Conservation (phyloP, 2,888 invertebrate genomes). For the Dioctria linearis region DNA sequence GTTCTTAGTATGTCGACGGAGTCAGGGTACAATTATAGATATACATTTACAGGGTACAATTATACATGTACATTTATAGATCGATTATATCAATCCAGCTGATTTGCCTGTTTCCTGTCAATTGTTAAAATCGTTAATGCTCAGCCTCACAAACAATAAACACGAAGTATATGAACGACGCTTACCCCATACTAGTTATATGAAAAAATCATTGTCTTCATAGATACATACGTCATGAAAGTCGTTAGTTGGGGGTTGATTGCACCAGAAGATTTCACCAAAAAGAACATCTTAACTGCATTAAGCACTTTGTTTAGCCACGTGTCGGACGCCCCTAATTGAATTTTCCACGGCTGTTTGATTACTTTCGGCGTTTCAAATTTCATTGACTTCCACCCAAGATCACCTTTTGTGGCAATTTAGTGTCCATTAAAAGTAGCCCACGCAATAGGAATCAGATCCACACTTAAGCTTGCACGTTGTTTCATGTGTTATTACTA, state of each 20-base stretch:
- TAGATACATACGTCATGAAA: too few relatives aligned
- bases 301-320: conserved; percentile 25
- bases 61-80: too few relatives aligned
- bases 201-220: too few relatives aligned
- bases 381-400: conserved; percentile 26
- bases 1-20: too few relatives aligned
- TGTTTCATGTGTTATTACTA: conserved; percentile 4
- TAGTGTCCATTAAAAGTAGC: conserved; percentile 35
- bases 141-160: too few relatives aligned
- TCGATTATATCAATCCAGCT: too few relatives aligned
- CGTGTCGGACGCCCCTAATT: conserved; percentile 41
- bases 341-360: conserved; percentile 27
- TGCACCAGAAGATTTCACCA: conserved; percentile 22
- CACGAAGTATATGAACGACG: too few relatives aligned
- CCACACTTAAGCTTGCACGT: background rate
- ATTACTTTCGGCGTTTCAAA: conserved; percentile 25
- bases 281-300: conserved; percentile 43
- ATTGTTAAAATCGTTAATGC: too few relatives aligned
- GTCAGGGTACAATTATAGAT: too few relatives aligned
- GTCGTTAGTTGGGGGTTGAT: conserved; percentile 5
- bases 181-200: too few relatives aligned
- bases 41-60: too few relatives aligned
- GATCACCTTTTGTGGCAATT: conserved; percentile 28
- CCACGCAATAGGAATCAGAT: conserved; percentile 3
- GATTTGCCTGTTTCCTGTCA: too few relatives aligned